Conservation (phyloP, 1,140 invertebrate genomes). For the Pomacea maculata region DNA sequence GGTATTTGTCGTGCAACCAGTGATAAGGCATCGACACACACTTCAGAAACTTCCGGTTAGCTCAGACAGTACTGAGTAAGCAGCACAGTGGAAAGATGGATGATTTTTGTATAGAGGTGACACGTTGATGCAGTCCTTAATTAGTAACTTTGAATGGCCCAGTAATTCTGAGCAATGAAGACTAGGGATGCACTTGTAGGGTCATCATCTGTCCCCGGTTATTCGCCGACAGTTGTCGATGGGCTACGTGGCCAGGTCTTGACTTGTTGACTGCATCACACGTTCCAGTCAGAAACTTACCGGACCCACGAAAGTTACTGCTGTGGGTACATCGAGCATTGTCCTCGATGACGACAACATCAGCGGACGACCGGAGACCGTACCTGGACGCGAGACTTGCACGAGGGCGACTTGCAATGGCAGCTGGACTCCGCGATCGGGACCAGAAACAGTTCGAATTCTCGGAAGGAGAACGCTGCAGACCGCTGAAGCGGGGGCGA, state of each 20-base stretch:
- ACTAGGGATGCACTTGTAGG: not conserved
- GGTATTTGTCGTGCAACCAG: no score
- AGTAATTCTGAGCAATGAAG: conserved; percentile 22
- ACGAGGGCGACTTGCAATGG: not conserved
- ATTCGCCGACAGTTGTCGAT: conserved; percentile 13
- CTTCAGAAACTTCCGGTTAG: no score
- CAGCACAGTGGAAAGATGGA: no score
- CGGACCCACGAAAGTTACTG: not conserved
- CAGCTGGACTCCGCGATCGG: not conserved
- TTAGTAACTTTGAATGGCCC: not conserved
- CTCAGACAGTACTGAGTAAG: no score
- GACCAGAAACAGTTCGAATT: not conserved
- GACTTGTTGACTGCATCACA: not conserved
- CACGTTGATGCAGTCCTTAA: no score
- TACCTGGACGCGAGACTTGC: not conserved
- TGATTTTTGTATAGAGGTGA: no score
- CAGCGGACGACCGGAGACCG: not conserved
- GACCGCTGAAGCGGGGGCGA: conserved; percentile 1
- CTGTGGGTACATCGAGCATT: not conserved
- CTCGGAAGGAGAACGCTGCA: not conserved
- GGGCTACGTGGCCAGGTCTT: conserved; percentile 12
- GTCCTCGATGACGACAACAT: conserved; percentile 13
- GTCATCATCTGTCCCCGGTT: not conserved
- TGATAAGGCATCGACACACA: no score
- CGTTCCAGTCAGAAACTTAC: not conserved